Evolutionary conservation across 1,140 invertebrate species (phyloP).

Genomic region (Lerema accius): DNA sequence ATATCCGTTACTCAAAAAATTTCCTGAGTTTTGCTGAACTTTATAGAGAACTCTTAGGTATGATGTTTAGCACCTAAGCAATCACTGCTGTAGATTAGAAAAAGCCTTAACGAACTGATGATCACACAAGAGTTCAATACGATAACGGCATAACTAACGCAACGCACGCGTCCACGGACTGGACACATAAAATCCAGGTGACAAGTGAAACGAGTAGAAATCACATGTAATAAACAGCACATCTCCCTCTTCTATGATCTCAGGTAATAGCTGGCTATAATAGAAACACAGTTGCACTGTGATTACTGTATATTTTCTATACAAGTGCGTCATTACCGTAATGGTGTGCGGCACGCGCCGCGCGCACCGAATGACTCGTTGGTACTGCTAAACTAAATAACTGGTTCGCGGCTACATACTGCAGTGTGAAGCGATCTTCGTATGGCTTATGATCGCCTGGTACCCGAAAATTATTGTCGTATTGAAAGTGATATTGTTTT

Average conservation of each 20-base stretch:
- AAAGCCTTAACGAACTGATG: too few species aligned
- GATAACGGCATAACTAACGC: not conserved
- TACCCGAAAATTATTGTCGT: not conserved
- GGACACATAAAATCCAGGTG: constrained; percentile 36
- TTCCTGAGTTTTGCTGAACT: too few species aligned
- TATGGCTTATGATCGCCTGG: constrained; percentile 9
- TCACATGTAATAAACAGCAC: constrained; percentile 44
- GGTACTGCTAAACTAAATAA: constrained; percentile 41
- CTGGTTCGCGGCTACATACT: constrained; percentile 26
- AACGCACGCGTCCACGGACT: constrained; percentile 3
- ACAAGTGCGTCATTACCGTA: constrained; percentile 62
- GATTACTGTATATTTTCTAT: constrained; percentile 62
- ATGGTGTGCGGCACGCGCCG: constrained; percentile 48
- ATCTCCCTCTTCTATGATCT: constrained; percentile 42
- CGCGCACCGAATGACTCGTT: constrained; percentile 43
- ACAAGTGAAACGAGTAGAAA: constrained; percentile 55
- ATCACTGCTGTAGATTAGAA: too few species aligned
- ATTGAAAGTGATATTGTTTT: not conserved
- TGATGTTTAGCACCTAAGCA: too few species aligned
- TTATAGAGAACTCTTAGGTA: too few species aligned
- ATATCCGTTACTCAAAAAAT: too few species aligned
- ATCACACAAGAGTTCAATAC: too few species aligned
- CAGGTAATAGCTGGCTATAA: constrained; percentile 51
- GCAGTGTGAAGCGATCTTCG: not conserved
- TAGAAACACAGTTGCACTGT: constrained; percentile 49